phyloP scores from a whole-genome alignment of 2,888 invertebrate species.

The Sepioteuthis lessoniana region DNA sequence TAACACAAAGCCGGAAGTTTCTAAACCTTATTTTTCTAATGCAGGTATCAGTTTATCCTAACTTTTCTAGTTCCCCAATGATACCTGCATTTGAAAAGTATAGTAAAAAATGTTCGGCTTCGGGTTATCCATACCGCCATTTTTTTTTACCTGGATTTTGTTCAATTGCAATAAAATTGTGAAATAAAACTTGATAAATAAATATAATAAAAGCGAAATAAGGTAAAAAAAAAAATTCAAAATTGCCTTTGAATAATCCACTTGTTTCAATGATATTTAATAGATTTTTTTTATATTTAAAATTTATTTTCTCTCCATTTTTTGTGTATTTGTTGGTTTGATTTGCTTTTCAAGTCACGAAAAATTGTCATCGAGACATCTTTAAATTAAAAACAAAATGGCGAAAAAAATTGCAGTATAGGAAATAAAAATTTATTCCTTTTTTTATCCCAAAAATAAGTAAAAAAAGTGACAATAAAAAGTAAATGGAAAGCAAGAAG shows the following conservation, averaged over 20 bases:
- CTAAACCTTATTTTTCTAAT: too few species aligned
- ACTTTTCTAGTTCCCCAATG: too few species aligned
- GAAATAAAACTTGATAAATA: not conserved
- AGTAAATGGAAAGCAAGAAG: not conserved
- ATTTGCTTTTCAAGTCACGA: not conserved
- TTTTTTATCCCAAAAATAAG: not conserved
- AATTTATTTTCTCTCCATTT: not conserved
- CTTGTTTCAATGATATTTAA: not conserved
- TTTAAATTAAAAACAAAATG: slow-evolving; percentile 20
- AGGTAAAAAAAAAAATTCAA: not conserved
- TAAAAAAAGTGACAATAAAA: not conserved
- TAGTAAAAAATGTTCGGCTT: too few species aligned
- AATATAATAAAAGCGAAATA: not conserved
- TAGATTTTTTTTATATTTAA: not conserved
- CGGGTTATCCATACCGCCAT: too few species aligned
- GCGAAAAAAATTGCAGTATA: not conserved
- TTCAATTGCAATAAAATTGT: not conserved
- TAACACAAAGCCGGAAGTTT: too few species aligned
- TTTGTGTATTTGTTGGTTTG: not conserved
- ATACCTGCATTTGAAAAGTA: too few species aligned
- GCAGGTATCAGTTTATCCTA: too few species aligned
- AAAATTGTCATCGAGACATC: slow-evolving; percentile 6
- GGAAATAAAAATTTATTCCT: not conserved
- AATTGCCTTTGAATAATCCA: not conserved
- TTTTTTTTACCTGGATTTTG: too few species aligned